A percentile compares a stretch with the other conserved stretches of the same genome.
Evolutionary conservation across 2,888 invertebrate species (phyloP).

Genomic region (Melieria crassipennis): DNA sequence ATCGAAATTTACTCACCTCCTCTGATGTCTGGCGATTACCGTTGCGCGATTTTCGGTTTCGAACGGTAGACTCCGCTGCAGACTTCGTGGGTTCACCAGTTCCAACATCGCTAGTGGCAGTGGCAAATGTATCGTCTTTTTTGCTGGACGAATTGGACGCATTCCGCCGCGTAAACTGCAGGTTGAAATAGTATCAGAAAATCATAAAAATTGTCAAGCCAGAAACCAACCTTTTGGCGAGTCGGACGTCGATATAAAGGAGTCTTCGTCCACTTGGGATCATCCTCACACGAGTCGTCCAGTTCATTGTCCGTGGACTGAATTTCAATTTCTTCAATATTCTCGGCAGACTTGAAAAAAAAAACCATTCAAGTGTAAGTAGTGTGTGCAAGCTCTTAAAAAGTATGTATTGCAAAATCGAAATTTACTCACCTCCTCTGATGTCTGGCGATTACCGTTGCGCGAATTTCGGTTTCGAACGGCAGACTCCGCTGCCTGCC

Average conservation of each 20-base stretch:
- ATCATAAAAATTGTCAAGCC: conserved; percentile 23
- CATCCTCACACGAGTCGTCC: conserved; percentile 31
- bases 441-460: conserved; percentile 10
- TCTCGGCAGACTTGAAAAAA: no score
- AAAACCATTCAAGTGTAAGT: no score
- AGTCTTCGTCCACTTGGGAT: conserved; percentile 52
- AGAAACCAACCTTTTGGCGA: conserved; percentile 34
- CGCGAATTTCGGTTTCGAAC: not conserved
- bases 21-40: conserved; percentile 10
- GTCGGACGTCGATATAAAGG: conserved; percentile 36
- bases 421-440: conserved; percentile 31
- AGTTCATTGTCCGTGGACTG: conserved; percentile 37
- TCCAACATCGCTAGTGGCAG: not conserved
- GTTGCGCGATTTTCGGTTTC: not conserved
- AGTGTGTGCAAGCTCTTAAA: no score
- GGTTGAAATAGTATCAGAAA: conserved; percentile 28
- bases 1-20: conserved; percentile 28
- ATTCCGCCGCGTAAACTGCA: no score
- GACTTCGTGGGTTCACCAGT: no score
- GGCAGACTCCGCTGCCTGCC: conserved; percentile 44
- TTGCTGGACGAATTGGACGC: conserved; percentile 2
- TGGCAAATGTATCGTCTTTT: conserved; percentile 30
- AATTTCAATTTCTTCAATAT: conserved; percentile 23
- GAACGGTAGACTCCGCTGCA: conserved; percentile 43
- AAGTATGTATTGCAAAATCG: no score